Conservation (phyloP, 2,797 vertebrate genomes). For the Myotis vivesi region DNA sequence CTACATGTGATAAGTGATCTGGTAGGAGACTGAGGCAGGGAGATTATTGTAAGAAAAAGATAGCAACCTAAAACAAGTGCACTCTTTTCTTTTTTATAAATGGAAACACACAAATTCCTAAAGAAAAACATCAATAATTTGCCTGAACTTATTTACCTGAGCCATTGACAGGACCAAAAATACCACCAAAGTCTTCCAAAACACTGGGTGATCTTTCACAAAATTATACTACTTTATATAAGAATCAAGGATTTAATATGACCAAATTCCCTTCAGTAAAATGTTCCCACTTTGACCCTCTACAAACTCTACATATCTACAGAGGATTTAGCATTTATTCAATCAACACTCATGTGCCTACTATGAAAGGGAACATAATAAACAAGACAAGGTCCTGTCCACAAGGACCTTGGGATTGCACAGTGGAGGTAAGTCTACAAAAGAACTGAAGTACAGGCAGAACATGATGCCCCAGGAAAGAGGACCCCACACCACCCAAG, state of each 20-base stretch:
- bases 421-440: neutral
- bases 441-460: neutral
- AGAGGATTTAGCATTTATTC: neutral
- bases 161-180: neutral
- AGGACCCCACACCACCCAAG: neutral
- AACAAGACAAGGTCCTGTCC: neutral
- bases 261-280: neutral
- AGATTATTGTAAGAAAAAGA: neutral
- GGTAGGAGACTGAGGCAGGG: neutral
- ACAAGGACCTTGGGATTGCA: neutral
- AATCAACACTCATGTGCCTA: neutral
- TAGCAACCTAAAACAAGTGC: neutral
- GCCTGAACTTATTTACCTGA: conserved; percentile 14
- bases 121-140: neutral
- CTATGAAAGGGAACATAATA: neutral
- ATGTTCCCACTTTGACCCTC: neutral
- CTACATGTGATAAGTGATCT: neutral
- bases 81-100: neutral
- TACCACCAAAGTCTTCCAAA: conserved; percentile 1
- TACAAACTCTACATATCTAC: neutral
- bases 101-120: neutral
- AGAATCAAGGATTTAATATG: neutral
- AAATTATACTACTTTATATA: neutral
- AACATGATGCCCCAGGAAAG: neutral
- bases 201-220: neutral